Evolutionary conservation across 2,888 invertebrate genomes (phyloP).

Genomic region (Ethmia dodecea): DNA sequence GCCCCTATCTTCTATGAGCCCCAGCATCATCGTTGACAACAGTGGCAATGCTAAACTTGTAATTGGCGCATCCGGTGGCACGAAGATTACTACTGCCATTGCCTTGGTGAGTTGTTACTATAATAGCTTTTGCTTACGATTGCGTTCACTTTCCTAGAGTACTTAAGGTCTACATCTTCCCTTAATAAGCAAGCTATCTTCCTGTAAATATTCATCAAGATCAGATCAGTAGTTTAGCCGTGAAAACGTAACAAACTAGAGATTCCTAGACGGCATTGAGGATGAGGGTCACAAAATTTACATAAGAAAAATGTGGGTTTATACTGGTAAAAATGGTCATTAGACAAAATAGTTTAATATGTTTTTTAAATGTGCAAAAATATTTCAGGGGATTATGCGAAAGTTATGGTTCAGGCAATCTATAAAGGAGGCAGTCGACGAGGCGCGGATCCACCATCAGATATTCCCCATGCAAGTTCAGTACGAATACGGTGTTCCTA

Average conservation of each 20-base stretch:
- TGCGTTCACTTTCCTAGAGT: too few species aligned
- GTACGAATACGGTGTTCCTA: conserved; percentile 83
- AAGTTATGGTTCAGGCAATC: conserved; percentile 86
- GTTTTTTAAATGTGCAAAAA: too few species aligned
- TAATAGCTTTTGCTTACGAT: too few species aligned
- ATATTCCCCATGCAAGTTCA: conserved; percentile 83
- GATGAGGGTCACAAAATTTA: too few species aligned
- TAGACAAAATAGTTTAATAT: too few species aligned
- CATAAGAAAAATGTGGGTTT: too few species aligned
- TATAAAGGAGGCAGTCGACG: conserved; percentile 89
- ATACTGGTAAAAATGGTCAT: too few species aligned
- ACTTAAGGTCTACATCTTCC: too few species aligned
- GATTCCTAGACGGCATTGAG: too few species aligned
- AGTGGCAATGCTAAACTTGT: conserved; percentile 83
- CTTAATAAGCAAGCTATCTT: too few species aligned
- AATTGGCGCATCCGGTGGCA: conserved; percentile 90
- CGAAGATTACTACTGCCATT: conserved; percentile 86
- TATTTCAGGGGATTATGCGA: conserved; percentile 82
- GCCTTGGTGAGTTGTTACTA: conserved; percentile 74
- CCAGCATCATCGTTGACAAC: conserved; percentile 84
- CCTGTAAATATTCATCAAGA: neutral
- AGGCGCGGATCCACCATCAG: conserved; percentile 90
- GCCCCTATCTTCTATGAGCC: conserved; percentile 92
- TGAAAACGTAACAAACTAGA: too few species aligned
- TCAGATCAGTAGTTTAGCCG: too few species aligned